phyloP scores from a whole-genome alignment of 2,888 invertebrate species.

The Aphrophora alni region DNA sequence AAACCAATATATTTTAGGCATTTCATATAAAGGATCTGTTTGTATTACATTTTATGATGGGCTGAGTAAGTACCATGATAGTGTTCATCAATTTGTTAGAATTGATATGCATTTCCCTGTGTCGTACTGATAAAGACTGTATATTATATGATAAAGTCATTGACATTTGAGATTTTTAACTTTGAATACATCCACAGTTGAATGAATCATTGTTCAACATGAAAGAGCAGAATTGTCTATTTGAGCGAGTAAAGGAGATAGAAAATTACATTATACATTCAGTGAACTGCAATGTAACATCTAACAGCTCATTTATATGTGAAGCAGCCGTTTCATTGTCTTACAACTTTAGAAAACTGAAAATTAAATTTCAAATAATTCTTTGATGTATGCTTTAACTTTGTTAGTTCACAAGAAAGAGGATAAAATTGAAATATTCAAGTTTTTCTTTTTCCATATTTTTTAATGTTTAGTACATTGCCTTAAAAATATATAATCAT shows the following conservation, averaged over 20 bases:
- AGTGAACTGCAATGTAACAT: background rate
- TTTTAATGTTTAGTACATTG: too few relatives aligned
- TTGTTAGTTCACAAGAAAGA: background rate
- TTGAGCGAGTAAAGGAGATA: constrained; percentile 5
- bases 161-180: background rate
- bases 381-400: background rate
- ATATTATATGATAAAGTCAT: too few relatives aligned
- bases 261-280: constrained; percentile 9
- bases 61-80: too few relatives aligned
- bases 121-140: too few relatives aligned
- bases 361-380: background rate
- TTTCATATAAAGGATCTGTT: too few relatives aligned
- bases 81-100: too few relatives aligned
- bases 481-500: too few relatives aligned
- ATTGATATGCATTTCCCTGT: too few relatives aligned
- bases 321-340: too few relatives aligned
- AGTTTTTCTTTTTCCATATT: too few relatives aligned
- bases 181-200: background rate
- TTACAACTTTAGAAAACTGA: background rate
- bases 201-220: background rate
- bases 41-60: too few relatives aligned
- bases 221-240: background rate
- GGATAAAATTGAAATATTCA: background rate
- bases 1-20: too few relatives aligned
- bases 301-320: background rate